phyloP scores from a whole-genome alignment of 2,888 invertebrate genomes.

The Rhabditophanes sp. region DNA sequence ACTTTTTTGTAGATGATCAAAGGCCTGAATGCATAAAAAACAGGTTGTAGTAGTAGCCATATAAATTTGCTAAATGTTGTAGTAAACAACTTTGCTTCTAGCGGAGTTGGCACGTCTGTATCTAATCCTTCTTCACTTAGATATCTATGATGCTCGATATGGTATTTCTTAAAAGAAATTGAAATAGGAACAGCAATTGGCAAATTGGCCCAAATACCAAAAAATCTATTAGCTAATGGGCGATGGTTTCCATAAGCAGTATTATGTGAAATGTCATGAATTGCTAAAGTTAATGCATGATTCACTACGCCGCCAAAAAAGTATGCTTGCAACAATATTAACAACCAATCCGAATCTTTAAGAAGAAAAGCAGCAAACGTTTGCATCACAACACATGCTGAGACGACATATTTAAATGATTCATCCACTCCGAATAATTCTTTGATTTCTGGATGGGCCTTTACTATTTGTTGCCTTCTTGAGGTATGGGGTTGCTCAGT shows the following conservation, averaged over 20 bases:
- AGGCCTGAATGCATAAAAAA: constrained; percentile 84
- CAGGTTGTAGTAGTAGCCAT: constrained; percentile 80
- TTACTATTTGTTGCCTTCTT: constrained; percentile 75
- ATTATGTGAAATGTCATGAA: constrained; percentile 93
- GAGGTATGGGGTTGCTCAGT: constrained; percentile 93
- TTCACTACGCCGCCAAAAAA: constrained; percentile 88
- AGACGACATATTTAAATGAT: constrained; percentile 29
- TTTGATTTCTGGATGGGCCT: constrained; percentile 80
- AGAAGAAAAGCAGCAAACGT: constrained; percentile 29
- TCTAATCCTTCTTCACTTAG: constrained; percentile 65
- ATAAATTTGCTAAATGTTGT: constrained; percentile 74
- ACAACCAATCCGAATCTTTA: constrained; percentile 55
- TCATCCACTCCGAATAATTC: constrained; percentile 34
- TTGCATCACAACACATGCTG: constrained; percentile 25
- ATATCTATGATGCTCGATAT: constrained; percentile 72
- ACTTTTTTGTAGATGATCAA: constrained; percentile 48
- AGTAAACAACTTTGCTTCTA: constrained; percentile 81
- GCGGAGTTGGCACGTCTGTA: constrained; percentile 77
- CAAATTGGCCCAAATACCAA: constrained; percentile 85
- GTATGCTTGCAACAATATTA: constrained; percentile 65
- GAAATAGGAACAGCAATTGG: constrained; percentile 87
- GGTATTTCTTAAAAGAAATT: constrained; percentile 84
- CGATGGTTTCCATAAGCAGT: constrained; percentile 71
- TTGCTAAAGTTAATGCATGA: constrained; percentile 79
- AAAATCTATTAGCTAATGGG: constrained; percentile 55